A percentile compares a stretch with the other conserved stretches of the same genome.
Conservation (phyloP, 2,113 vertebrate species). For the Pteruthius melanotis region DNA sequence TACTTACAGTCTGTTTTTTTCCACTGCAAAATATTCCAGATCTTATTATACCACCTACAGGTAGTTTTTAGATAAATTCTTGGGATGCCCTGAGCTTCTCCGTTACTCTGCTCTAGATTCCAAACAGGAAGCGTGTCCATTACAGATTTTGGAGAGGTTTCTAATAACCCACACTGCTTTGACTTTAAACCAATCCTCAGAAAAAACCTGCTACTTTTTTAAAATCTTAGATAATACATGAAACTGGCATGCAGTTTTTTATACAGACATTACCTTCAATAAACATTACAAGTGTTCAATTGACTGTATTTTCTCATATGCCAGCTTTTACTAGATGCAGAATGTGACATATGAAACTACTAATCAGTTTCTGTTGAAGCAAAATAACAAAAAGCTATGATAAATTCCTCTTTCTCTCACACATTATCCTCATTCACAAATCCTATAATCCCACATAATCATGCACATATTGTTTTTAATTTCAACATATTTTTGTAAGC, state of each 20-base stretch:
- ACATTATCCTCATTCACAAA: not conserved
- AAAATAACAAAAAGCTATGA: not conserved
- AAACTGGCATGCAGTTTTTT: not conserved
- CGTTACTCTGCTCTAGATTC: not conserved
- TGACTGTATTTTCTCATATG: not conserved
- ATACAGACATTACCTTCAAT: not conserved
- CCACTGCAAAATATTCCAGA: slow-evolving; percentile 34
- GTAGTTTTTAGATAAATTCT: slow-evolving; percentile 35
- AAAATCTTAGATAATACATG: not conserved
- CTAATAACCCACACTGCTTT: not conserved
- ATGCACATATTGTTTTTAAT: not conserved
- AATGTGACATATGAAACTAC: not conserved
- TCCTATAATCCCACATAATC: not conserved
- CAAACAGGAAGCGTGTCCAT: not conserved
- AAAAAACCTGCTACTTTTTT: not conserved
- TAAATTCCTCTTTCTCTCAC: not conserved
- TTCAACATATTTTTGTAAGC: not conserved
- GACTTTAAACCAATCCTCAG: not conserved
- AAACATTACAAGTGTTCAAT: not conserved
- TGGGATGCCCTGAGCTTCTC: not conserved
- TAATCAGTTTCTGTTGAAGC: not conserved
- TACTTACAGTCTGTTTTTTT: not conserved
- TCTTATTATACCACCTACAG: slow-evolving; percentile 64
- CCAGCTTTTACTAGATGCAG: not conserved
- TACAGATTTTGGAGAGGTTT: not conserved